These are phyloP conservation scores for Slavum lentiscoides DNA, from an alignment of 2,888 invertebrate species.

Conservation along the genomic window DNA sequence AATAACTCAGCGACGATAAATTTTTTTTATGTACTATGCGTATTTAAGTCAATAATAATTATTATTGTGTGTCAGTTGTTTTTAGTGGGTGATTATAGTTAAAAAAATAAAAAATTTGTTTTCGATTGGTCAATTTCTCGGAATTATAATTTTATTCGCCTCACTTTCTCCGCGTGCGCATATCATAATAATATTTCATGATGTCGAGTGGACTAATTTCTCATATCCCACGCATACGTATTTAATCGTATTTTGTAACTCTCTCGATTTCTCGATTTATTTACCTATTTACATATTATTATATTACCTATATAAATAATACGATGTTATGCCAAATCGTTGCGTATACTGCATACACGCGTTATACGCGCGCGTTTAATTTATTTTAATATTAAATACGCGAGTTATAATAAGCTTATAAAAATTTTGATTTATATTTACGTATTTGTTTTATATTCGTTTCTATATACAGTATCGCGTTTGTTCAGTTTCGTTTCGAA, in stretches of 20 bases:
- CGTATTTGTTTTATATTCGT: too few relatives aligned
- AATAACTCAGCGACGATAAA: too few relatives aligned
- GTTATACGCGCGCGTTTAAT: not conserved
- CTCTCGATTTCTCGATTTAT: conserved; percentile 34
- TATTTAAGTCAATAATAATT: too few relatives aligned
- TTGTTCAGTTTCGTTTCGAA: not conserved
- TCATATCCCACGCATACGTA: conserved; percentile 21
- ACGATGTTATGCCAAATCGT: not conserved
- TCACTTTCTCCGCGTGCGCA: conserved; percentile 14
- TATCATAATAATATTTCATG: not conserved
- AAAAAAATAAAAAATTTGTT: not conserved
- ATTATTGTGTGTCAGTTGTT: too few relatives aligned
- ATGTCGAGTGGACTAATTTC: conserved; percentile 9
- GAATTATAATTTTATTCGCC: conserved; percentile 34
- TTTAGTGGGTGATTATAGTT: too few relatives aligned
- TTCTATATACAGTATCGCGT: not conserved
- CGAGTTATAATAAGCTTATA: not conserved
- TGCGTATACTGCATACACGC: too few relatives aligned
- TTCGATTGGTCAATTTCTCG: conserved; percentile 5
- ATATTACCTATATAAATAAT: not conserved
- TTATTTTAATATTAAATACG: not conserved
- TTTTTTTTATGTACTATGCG: too few relatives aligned
- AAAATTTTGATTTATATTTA: not conserved
- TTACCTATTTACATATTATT: not conserved
- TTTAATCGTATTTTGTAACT: not conserved